A percentile compares a stretch with the other conserved stretches of the same genome.
phyloP scores from a whole-genome alignment of 2,113 vertebrate genomes.

The Rostratula benghalensis region DNA sequence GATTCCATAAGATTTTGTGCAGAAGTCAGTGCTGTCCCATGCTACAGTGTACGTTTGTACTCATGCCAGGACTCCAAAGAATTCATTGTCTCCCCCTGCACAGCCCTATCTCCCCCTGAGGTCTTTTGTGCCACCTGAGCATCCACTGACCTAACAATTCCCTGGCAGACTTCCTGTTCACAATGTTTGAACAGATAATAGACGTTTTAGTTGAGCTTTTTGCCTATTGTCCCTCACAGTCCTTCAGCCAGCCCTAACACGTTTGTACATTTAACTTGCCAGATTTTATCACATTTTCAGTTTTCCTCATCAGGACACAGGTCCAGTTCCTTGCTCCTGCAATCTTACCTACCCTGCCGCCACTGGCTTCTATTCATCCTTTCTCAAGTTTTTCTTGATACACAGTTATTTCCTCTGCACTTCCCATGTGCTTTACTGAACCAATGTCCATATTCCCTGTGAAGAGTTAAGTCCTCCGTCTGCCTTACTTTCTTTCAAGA shows the following conservation, averaged over 20 bases:
- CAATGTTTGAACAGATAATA: background rate
- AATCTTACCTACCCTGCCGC: background rate
- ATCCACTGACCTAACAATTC: background rate
- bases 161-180: background rate
- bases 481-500: background rate
- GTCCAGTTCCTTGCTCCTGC: background rate
- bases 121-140: background rate
- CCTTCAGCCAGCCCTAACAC: background rate
- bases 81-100: background rate
- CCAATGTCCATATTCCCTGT: background rate
- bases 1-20: background rate
- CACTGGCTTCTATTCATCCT: background rate
- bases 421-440: background rate
- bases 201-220: background rate
- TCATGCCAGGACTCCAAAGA: background rate
- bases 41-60: background rate
- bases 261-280: background rate
- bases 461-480: background rate
- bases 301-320: background rate
- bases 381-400: background rate
- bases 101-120: background rate
- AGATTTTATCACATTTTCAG: background rate
- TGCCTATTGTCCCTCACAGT: background rate
- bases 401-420: background rate
- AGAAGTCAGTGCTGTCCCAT: background rate